Conservation (phyloP, 2,888 invertebrate species). For the Ypsolopha scabrella region DNA sequence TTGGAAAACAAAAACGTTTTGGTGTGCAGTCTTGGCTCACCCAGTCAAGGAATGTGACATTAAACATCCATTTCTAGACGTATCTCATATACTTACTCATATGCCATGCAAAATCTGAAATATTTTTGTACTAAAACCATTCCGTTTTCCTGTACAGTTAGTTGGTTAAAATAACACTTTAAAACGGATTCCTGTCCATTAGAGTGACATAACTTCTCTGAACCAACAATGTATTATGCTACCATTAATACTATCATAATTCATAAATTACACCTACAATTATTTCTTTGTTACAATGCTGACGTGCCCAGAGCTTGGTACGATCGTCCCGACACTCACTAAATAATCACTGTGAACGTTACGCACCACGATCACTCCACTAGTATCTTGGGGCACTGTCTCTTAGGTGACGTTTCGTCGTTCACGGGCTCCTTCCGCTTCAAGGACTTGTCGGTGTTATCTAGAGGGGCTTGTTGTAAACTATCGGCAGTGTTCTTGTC, state of each 20-base stretch:
- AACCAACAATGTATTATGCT: constrained; percentile 38
- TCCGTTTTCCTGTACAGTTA: not conserved
- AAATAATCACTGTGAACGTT: not conserved
- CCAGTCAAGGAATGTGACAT: not conserved
- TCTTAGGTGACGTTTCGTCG: constrained; percentile 48
- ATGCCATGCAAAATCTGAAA: not conserved
- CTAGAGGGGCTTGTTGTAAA: not conserved
- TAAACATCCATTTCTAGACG: not conserved
- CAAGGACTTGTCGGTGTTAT: constrained; percentile 23
- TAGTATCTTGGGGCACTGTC: constrained; percentile 50
- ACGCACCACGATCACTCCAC: constrained; percentile 28
- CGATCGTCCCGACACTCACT: not conserved
- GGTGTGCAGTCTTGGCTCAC: constrained; percentile 51
- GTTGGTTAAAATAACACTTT: not conserved
- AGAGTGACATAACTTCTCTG: constrained; percentile 23
- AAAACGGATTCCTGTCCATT: constrained; percentile 16
- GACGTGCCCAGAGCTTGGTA: constrained; percentile 9
- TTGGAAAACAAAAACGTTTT: constrained; percentile 58
- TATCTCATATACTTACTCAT: not conserved
- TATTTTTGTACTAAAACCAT: not conserved
- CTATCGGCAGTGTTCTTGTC: constrained; percentile 6
- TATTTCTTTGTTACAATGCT: constrained; percentile 30
- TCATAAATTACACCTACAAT: constrained; percentile 32
- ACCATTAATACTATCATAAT: constrained; percentile 42
- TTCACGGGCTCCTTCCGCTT: constrained; percentile 49